These are phyloP conservation scores for Xerus inauris DNA, from an alignment of 2,113 vertebrate species.

Conservation along the genomic window DNA sequence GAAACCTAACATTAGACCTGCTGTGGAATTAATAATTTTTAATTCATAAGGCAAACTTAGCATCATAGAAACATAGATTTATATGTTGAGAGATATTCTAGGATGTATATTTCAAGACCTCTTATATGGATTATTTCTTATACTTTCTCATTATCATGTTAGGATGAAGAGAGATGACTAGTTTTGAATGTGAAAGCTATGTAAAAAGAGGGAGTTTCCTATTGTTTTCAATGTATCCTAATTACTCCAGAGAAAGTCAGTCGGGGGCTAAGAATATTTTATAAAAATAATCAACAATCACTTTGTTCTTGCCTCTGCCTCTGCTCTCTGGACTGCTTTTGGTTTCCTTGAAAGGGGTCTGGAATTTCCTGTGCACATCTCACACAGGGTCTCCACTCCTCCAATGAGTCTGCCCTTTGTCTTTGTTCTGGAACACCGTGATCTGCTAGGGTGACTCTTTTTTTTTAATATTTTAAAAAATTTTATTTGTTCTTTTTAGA, in stretches of 20 bases:
- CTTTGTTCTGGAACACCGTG: neutral
- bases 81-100: neutral
- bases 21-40: conserved; percentile 36
- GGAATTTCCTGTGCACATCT: neutral
- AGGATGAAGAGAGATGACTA: conserved; percentile 29
- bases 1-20: conserved; percentile 16
- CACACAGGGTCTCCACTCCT: fast-evolving
- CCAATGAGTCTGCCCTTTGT: neutral
- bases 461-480: no score
- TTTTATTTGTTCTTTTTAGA: no score
- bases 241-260: neutral
- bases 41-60: conserved; percentile 15
- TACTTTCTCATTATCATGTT: conserved; percentile 42
- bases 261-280: conserved; percentile 5
- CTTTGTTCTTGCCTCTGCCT: neutral
- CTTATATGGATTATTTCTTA: conserved; percentile 30
- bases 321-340: neutral
- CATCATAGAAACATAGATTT: neutral
- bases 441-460: neutral
- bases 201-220: conserved; percentile 17
- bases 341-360: neutral
- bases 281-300: conserved; percentile 34
- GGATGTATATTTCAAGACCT: conserved; percentile 23
- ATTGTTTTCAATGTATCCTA: conserved; percentile 6
- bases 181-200: conserved; percentile 54